Evolutionary conservation across 2,113 vertebrate species (phyloP), one percentile per base, ranked within the genome.

Genomic region (Rissa tridactyla): DNA sequence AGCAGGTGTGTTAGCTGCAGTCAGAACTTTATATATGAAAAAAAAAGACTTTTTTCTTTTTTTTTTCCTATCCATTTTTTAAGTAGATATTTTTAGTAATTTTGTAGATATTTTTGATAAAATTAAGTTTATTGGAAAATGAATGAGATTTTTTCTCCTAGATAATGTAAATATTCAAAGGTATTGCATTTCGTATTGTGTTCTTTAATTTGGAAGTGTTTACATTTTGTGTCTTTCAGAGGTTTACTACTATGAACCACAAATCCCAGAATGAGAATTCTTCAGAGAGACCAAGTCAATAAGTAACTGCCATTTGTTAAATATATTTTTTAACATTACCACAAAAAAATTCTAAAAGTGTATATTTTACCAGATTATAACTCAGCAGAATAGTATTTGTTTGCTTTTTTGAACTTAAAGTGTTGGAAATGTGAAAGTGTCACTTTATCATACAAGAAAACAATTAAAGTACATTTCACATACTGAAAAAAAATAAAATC

Each of bases 1-100:
- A 40, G 2, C 3, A 71, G 4, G 4, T 71, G 6, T 65, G 11
- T 54, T 44, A 85, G 8, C 7, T 2, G 0, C 9, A 34, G 3
- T 57, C 26, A 34, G 8, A 91, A 61, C 3, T 52, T 36, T 27
- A 61, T 34, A 30, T 4, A 29, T 32, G 5, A 42, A 75, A 58
- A 65, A 5, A 5, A n/a, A 9, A 4, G 1, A 23, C 14, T 46
- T 46, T 15, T 47, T 42, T 42, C 5, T 13, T 2, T 25, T 27
- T 70, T 66, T 58, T 13, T 30, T 58, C 10, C 3, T 54, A 23
- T 38, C 16, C 2, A 26, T 46, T 8, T 32, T 73, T 77, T 49
- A 7, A 40, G 11, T 36, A 27, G 18, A 23, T 23, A n/a, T 66
- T 66, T 71, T 47, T 34, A 47, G 8, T 26, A 25, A 42, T 47